Evolutionary conservation across 2,113 vertebrate genomes (phyloP), one percentile per base, ranked within the genome.

Genomic region (Furnarius figulus): DNA sequence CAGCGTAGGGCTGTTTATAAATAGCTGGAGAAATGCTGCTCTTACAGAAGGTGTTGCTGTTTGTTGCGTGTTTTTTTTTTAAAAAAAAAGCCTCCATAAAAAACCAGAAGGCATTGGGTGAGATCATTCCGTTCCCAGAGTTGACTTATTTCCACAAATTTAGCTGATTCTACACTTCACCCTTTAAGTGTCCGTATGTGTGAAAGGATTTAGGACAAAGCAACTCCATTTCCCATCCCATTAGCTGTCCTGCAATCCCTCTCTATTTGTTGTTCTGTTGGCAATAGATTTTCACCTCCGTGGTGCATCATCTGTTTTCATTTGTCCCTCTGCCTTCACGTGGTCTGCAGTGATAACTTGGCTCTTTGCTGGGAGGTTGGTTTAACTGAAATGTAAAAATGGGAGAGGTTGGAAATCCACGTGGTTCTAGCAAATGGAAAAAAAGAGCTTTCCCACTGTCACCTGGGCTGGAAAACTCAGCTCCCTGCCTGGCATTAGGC

Each of bases 401-500:
- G 21, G 30, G 30, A 78, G 70, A 40, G 35, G 24, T 3, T 68
- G 40, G 53, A 90, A 95, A 76, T 16, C 40, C 12, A 19, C 49
- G 2, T 2, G 21, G 49, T 27, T 84, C 44, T 52, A 65, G 63
- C 18, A 74, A 62, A 73, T 28, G 30, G 56, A 53, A 81, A 73
- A 73, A 73, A 80, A 61, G 44, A 90, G 76, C 28, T 90, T 76
- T 83, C 87, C 83, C 70, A 33, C 25, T 61, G 76, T 88, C 83
- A 95, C 93, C 85, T 78, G 88, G 83, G 79, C 88, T 78, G 79
- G 80, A 90, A 77, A 65, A 96, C 88, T 47, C 27, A 9, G 70
- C 86, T 93, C 85, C 90, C 89, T 68, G 73, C 76, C 83, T 82
- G 73, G 86, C 90, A 90, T 97, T 96, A 92, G 95, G 84, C 90